Base-by-base conservation (phyloP, 1,140 invertebrate species). In the Phenacoccus solenopsis region DNA sequence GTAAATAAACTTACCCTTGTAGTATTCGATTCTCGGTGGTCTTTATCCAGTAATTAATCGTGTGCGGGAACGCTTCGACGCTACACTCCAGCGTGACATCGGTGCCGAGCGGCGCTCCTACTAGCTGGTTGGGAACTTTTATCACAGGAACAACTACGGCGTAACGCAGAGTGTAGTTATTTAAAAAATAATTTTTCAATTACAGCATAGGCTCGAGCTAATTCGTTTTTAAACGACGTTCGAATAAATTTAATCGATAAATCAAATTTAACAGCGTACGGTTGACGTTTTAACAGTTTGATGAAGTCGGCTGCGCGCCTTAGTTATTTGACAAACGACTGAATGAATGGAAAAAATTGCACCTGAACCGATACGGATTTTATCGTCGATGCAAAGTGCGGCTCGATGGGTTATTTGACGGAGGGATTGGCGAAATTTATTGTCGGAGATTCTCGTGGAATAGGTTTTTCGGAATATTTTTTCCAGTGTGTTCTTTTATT, bases 21-120 rank as follows among this genome's bases (percentile, higher is more conserved):
- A 67, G 32, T 13, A 72, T 68, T 38, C 70, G 64, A 28, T 69
- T 49, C 38, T 38, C 67, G 27, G 67, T 68, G 1, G 49, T 61
- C 5, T 85, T 85, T 74, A 87, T 84, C 93, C 92, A 95, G 78
- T 90, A 92, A 81, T 91, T 93, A 80, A 93, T 90, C 71, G 90
- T 89, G 79, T 88, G 90, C 7, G 93, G 93, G 69, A 86, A 93
- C 9, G 93, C 91, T 77, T 94, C 92, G 25, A 94, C 90, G 76
- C 88, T 85, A 79, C 93, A 96, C 80, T 94, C 92, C 68, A 96
- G 81, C 13, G 87, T 88, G 70, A 96, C 90, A 78, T 93, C 88
- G 72, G 89, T 91, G 61, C 88, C 88, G 68, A 91, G 79, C n/a
- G 90, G 90, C 59, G 90, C 91, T 10, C 90, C 90, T 28, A 94